These are phyloP conservation scores for Drosophila dunni DNA, from an alignment of 1,140 invertebrate genomes.

Conservation along the genomic window DNA sequence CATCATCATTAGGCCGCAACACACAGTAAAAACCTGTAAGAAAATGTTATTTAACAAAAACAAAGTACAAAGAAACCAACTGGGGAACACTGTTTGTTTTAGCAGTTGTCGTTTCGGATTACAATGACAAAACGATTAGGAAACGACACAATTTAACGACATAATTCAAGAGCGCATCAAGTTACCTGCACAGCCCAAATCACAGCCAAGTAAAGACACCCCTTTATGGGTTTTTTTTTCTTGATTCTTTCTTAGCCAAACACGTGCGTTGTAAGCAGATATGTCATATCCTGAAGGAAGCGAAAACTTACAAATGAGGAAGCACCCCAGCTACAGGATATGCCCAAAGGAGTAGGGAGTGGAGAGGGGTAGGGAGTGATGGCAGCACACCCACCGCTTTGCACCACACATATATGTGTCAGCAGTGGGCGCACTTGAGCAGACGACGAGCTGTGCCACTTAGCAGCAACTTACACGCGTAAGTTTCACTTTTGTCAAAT, in stretches of 20 bases:
- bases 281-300: slow-evolving; percentile 80
- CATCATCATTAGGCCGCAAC: slow-evolving; percentile 71
- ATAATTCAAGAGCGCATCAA: slow-evolving; percentile 82
- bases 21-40: no score
- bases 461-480: slow-evolving; percentile 59
- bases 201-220: slow-evolving; percentile 48
- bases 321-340: slow-evolving; percentile 65
- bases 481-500: slow-evolving; percentile 55
- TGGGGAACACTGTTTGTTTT: slow-evolving; percentile 63
- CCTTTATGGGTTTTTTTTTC: slow-evolving; percentile 6
- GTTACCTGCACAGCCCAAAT: slow-evolving; percentile 54
- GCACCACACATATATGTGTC: slow-evolving; percentile 62
- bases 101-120: slow-evolving; percentile 56
- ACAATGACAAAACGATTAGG: slow-evolving; percentile 72
- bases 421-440: slow-evolving; percentile 62
- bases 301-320: slow-evolving; percentile 83
- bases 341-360: slow-evolving; percentile 23
- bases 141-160: slow-evolving; percentile 83
- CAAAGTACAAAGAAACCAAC: no score
- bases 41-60: no score
- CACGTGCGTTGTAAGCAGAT: slow-evolving; percentile 74
- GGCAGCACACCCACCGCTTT: slow-evolving; percentile 60
- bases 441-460: slow-evolving; percentile 61
- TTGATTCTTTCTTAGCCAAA: slow-evolving; percentile 1
- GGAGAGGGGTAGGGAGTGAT: slow-evolving; percentile 30